phyloP scores from a whole-genome alignment of 2,113 vertebrate species.

The Ariopsis seemanni region DNA sequence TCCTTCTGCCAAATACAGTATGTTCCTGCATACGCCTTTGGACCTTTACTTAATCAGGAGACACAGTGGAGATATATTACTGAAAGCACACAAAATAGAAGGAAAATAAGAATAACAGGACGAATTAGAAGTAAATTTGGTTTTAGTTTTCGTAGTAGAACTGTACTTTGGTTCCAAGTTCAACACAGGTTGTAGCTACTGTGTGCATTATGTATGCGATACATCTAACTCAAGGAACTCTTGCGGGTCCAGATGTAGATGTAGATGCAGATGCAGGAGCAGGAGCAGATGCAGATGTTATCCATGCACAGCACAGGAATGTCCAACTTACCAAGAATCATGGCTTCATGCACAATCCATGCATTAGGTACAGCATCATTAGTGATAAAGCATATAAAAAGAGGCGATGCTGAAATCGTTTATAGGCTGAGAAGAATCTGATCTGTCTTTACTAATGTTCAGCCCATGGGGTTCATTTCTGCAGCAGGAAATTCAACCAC shows the following conservation, averaged over 20 bases:
- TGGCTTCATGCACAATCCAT: background rate
- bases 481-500: slow-evolving; percentile 6
- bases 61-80: background rate
- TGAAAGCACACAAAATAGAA: slow-evolving; percentile 2
- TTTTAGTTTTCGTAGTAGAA: background rate
- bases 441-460: slow-evolving; percentile 12
- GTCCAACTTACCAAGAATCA: background rate
- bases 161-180: background rate
- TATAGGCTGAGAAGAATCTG: slow-evolving; percentile 16
- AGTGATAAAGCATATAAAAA: slow-evolving; percentile 14
- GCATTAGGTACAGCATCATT: slow-evolving; percentile 14
- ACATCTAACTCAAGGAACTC: background rate
- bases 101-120: background rate
- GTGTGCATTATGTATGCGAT: background rate
- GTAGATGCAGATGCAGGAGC: no score
- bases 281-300: background rate
- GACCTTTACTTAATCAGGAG: slow-evolving; percentile 5
- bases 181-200: background rate
- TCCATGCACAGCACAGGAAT: background rate
- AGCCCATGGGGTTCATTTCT: slow-evolving; percentile 2
- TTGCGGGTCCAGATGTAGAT: no score
- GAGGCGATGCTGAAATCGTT: slow-evolving; percentile 12
- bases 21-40: background rate
- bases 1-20: slow-evolving; percentile 35
- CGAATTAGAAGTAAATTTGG: background rate